Conservation (phyloP, 2,888 invertebrate genomes). For the Amaurobius ferox region DNA sequence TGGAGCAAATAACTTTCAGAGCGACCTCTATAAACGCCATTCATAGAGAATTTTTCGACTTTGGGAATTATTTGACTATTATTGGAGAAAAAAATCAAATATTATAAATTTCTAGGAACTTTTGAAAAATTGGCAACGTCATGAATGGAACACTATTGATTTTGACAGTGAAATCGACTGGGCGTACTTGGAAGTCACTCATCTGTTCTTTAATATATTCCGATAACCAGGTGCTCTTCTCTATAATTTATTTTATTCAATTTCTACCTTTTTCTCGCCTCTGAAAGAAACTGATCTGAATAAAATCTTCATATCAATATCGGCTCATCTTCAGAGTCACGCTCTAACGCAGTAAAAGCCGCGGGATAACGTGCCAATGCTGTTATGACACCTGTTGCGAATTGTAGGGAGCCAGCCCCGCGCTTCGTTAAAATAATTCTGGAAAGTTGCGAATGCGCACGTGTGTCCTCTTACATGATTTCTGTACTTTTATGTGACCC, state of each 20-base stretch:
- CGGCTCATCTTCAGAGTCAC: background rate
- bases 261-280: background rate
- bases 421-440: constrained; percentile 43
- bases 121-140: no score
- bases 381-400: constrained; percentile 30
- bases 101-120: no score
- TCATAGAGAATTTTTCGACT: no score
- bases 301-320: background rate
- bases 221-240: background rate
- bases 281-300: background rate
- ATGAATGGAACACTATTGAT: no score
- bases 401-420: constrained; percentile 33
- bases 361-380: background rate
- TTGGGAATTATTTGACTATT: no score
- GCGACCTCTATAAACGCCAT: no score
- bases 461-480: background rate
- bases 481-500: background rate
- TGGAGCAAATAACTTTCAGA: no score
- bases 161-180: no score
- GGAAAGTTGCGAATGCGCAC: background rate
- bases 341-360: constrained; percentile 1
- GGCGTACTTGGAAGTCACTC: no score
- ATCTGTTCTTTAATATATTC: no score
- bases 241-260: background rate
- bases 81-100: no score